phyloP scores from a whole-genome alignment of 2,113 vertebrate genomes.

The Mirounga angustirostris region DNA sequence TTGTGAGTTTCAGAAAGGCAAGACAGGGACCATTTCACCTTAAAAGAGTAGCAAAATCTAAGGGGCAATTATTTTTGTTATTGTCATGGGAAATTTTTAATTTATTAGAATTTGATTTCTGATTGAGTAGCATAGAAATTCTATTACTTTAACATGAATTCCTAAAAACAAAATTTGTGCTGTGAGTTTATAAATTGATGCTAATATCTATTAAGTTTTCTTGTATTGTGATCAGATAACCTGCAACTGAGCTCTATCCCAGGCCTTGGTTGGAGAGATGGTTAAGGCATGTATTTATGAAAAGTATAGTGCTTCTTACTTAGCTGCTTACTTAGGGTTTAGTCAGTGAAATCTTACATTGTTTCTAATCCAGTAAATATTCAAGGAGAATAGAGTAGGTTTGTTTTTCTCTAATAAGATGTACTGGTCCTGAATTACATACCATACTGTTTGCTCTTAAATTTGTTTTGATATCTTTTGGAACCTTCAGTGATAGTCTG shows the following conservation, averaged over 20 bases:
- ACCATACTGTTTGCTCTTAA: slow-evolving; percentile 27
- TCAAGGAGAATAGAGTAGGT: not conserved
- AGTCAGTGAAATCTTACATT: not conserved
- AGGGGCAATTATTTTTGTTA: slow-evolving; percentile 18
- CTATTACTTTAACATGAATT: not conserved
- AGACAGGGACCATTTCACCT: not conserved
- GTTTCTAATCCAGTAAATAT: slow-evolving; percentile 57
- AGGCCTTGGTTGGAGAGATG: not conserved
- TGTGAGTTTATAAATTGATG: not conserved
- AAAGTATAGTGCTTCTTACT: slow-evolving; percentile 33
- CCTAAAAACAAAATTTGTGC: slow-evolving; percentile 34
- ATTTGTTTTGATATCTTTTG: slow-evolving; percentile 47
- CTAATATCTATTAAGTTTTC: not conserved
- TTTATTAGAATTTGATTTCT: slow-evolving; percentile 57
- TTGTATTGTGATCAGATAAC: slow-evolving; percentile 4
- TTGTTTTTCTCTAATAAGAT: slow-evolving; percentile 52
- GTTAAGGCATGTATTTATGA: slow-evolving; percentile 42
- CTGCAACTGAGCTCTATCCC: not conserved
- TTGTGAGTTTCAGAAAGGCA: slow-evolving; percentile 53
- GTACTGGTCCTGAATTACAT: slow-evolving; percentile 9
- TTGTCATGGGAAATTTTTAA: slow-evolving; percentile 13
- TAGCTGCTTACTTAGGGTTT: slow-evolving; percentile 7
- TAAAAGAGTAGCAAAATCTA: slow-evolving; percentile 55
- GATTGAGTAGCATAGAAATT: slow-evolving; percentile 54
- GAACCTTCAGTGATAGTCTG: slow-evolving; percentile 44